These are phyloP conservation scores for Synanthedon andrenaeformis DNA, from an alignment of 2,888 invertebrate genomes.

Conservation along the genomic window DNA sequence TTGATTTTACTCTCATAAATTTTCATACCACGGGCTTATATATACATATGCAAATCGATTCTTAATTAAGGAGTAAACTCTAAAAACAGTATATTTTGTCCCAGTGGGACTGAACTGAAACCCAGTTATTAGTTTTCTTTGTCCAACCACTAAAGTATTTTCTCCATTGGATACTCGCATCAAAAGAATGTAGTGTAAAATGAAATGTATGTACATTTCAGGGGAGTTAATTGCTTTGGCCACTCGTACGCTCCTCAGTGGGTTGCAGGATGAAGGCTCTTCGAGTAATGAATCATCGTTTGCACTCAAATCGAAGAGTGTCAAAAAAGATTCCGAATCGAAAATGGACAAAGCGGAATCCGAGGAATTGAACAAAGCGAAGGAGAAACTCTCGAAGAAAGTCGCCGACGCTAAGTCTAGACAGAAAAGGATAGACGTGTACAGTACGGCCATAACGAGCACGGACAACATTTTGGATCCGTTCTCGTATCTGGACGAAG, in stretches of 20 bases:
- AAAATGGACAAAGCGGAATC: conserved; percentile 43
- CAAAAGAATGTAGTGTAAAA: too few species aligned
- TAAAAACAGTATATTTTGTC: too few species aligned
- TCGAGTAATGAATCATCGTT: conserved; percentile 67
- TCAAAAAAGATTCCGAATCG: conserved; percentile 29
- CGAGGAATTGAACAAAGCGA: conserved; percentile 54
- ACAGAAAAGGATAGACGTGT: conserved; percentile 63
- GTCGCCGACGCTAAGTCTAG: conserved; percentile 53
- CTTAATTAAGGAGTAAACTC: too few species aligned
- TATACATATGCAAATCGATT: too few species aligned
- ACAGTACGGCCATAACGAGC: conserved; percentile 64
- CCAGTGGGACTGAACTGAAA: too few species aligned
- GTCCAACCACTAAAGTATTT: too few species aligned
- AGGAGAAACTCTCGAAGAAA: conserved; percentile 55
- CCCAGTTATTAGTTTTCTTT: too few species aligned
- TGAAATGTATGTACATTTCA: too few species aligned
- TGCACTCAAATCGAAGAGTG: conserved; percentile 43
- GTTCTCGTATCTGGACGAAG: conserved; percentile 64
- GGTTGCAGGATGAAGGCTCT: conserved; percentile 65
- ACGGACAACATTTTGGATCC: conserved; percentile 66
- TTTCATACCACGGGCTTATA: too few species aligned
- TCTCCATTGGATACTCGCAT: too few species aligned
- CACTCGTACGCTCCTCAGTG: conserved; percentile 60
- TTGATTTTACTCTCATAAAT: too few species aligned
- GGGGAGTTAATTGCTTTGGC: conserved; percentile 20